These are phyloP conservation scores for Cyphomyrus discorhynchus DNA, from an alignment of 2,113 vertebrate genomes.

Conservation along the genomic window DNA sequence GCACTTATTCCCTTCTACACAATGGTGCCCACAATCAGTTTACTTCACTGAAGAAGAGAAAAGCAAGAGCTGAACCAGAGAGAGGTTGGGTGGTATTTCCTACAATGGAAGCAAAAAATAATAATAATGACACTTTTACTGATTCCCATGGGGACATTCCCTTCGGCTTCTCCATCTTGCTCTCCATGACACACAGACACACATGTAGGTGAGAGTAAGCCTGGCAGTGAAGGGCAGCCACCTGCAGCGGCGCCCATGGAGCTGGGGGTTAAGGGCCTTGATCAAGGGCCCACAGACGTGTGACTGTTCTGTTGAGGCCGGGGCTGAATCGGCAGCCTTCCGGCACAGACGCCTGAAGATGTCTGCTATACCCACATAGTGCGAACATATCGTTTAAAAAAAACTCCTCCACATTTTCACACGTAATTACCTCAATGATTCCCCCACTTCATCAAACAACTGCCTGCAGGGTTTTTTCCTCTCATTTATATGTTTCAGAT, in stretches of 20 bases:
- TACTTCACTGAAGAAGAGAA: neutral
- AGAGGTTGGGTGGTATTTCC: neutral
- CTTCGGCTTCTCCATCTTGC: neutral
- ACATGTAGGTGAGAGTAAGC: too few species aligned
- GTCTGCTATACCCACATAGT: neutral
- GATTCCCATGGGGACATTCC: neutral
- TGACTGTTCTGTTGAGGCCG: neutral
- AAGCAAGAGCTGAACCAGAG: neutral
- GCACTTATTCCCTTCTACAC: neutral
- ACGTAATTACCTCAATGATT: neutral
- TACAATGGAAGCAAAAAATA: neutral
- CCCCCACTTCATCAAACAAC: neutral
- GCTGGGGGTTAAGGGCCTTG: neutral
- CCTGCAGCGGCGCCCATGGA: neutral
- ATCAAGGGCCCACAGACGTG: neutral
- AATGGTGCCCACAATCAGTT: neutral
- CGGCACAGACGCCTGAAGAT: neutral
- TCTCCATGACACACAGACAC: neutral
- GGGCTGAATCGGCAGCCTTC: neutral
- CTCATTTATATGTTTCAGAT: neutral
- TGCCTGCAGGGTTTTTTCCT: neutral
- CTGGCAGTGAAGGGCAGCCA: neutral
- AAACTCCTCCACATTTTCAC: neutral
- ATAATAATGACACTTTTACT: neutral
- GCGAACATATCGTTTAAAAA: neutral